Conservation (phyloP, 2,797 vertebrate genomes). For the Propithecus deckenii region DNA sequence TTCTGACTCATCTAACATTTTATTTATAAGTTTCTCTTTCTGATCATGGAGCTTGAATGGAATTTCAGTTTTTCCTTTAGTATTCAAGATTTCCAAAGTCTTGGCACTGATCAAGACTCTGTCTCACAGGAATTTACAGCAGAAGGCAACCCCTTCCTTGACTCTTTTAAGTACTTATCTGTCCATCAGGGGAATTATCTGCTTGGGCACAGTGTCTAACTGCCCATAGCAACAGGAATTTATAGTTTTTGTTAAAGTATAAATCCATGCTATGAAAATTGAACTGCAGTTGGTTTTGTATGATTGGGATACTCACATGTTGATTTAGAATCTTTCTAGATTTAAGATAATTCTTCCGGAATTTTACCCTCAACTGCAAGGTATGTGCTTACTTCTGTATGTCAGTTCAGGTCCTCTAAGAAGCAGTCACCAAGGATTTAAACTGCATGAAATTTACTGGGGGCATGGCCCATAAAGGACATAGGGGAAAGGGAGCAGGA, state of each 20-base stretch:
- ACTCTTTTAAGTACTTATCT: not conserved
- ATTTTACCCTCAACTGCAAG: conserved; percentile 1
- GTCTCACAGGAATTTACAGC: not conserved
- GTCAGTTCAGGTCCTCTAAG: not conserved
- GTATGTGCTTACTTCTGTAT: not conserved
- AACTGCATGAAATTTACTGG: not conserved
- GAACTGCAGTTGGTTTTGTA: not conserved
- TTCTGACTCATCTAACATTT: conserved; percentile 57
- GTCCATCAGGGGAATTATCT: not conserved
- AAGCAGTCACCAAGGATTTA: not conserved
- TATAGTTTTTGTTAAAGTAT: not conserved
- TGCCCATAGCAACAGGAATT: not conserved
- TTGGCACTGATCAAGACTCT: conserved; percentile 23
- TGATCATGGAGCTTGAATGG: conserved; percentile 25
- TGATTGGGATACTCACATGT: not conserved
- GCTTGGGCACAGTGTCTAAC: not conserved
- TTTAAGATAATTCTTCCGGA: not conserved
- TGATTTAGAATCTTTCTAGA: conserved; percentile 21
- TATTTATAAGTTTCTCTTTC: conserved; percentile 60
- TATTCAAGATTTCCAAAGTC: not conserved
- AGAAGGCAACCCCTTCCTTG: not conserved
- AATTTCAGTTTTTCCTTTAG: conserved; percentile 54
- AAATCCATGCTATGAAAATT: not conserved
- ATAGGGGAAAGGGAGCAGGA: not conserved
- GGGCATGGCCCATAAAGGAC: not conserved